Evolutionary conservation across 2,113 vertebrate species (phyloP).

Genomic region (Gasterosteus nipponicus): DNA sequence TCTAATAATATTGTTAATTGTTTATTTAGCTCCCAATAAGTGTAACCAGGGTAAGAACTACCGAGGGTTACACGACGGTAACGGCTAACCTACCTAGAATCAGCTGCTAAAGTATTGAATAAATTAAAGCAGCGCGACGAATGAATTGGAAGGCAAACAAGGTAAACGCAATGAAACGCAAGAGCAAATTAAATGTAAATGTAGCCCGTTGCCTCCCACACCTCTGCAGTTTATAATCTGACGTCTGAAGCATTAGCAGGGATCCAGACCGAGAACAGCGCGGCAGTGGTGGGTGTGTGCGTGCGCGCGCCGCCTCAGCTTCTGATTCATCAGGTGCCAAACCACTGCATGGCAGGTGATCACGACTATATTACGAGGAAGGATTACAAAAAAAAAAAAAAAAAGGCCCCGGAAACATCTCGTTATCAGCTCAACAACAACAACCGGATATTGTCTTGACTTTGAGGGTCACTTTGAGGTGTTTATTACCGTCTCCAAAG

Average conservation of each 20-base stretch:
- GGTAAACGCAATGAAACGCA: not conserved
- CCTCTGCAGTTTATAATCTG: too few species aligned
- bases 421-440: not conserved
- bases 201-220: not conserved
- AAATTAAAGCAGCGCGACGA: not conserved
- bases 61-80: too few species aligned
- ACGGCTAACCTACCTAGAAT: not conserved
- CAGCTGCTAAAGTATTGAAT: not conserved
- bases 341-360: not conserved
- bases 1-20: not conserved
- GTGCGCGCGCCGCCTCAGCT: constrained; percentile 1
- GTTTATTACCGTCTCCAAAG: not conserved
- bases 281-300: constrained; percentile 7
- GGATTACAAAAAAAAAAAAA: constrained; percentile 5
- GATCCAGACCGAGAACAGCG: constrained; percentile 3
- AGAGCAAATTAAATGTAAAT: not conserved
- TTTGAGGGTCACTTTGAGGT: too few species aligned
- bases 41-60: not conserved
- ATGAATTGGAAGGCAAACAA: too few species aligned
- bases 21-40: not conserved
- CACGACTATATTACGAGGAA: not conserved
- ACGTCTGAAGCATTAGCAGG: constrained; percentile 13
- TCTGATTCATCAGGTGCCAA: constrained; percentile 14
- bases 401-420: not conserved
- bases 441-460: too few species aligned